phyloP scores from a whole-genome alignment of 2,888 invertebrate species.

The Agrochola lota region DNA sequence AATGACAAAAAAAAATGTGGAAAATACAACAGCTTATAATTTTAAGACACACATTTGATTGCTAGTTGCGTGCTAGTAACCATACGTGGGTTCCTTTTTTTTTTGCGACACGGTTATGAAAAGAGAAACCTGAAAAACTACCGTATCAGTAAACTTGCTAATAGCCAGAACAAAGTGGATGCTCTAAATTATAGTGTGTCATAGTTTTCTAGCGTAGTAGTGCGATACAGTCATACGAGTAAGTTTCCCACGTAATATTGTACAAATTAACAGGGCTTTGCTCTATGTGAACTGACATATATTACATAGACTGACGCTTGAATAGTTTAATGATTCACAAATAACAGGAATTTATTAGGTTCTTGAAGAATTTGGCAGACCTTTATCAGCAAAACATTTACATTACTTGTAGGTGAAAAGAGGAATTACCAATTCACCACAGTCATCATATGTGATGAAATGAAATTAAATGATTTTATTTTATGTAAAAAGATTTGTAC shows the following conservation, averaged over 20 bases:
- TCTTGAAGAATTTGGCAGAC: neutral
- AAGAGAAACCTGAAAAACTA: conserved; percentile 64
- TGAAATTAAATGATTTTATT: too few relatives aligned
- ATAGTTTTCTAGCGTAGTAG: conserved; percentile 60
- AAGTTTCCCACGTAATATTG: conserved; percentile 59
- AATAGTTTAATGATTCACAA: conserved; percentile 22
- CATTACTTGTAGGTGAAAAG: neutral
- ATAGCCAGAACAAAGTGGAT: conserved; percentile 60
- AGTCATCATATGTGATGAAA: neutral
- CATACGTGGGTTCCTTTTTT: too few relatives aligned
- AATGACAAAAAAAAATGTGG: too few relatives aligned
- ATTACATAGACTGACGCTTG: neutral
- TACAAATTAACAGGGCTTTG: conserved; percentile 27
- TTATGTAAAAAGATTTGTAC: too few relatives aligned
- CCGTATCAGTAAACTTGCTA: conserved; percentile 56
- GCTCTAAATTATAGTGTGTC: conserved; percentile 64
- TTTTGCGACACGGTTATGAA: conserved; percentile 42
- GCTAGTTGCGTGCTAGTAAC: too few relatives aligned
- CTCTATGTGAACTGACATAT: conserved; percentile 11
- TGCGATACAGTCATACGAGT: conserved; percentile 55
- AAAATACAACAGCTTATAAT: too few relatives aligned
- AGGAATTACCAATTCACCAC: neutral
- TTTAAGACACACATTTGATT: too few relatives aligned
- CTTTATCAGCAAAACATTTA: neutral
- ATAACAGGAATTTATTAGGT: neutral